Conservation (phyloP, 23 tunicate genomes). For the Trididemnum clinides region DNA sequence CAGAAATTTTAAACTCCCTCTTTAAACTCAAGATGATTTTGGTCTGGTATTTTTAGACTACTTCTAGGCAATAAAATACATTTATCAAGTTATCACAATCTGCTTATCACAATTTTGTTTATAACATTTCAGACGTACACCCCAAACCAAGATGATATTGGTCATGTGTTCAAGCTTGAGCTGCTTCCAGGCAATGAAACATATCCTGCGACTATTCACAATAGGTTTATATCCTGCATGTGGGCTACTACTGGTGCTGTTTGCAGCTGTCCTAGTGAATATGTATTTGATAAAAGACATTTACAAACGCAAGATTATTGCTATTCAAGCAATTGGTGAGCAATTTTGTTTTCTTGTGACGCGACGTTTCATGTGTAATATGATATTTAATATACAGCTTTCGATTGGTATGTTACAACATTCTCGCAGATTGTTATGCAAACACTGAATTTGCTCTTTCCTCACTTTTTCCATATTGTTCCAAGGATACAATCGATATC, state of each 20-base stretch:
- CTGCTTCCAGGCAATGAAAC: constrained; percentile 41
- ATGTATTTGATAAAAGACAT: constrained; percentile 24
- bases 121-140: constrained; percentile 36
- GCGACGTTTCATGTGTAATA: neutral
- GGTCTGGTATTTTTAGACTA: no score
- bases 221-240: neutral
- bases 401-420: constrained; percentile 90
- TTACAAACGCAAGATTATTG: neutral
- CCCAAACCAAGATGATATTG: constrained; percentile 35
- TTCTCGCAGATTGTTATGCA: constrained; percentile 96
- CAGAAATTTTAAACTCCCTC: no score
- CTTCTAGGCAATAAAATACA: no score
- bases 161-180: constrained; percentile 26
- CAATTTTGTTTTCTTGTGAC: neutral
- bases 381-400: constrained; percentile 26
- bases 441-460: constrained; percentile 63
- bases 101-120: no score
- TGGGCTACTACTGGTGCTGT: constrained; percentile 11
- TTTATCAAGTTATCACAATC: no score
- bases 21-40: no score
- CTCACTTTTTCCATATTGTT: constrained; percentile 84
- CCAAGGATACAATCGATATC: constrained; percentile 51
- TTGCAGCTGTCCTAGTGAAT: neutral
- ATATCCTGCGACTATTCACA: neutral
- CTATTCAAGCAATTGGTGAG: neutral